Conservation (phyloP, 2,113 vertebrate genomes). For the Spilogale gracilis region DNA sequence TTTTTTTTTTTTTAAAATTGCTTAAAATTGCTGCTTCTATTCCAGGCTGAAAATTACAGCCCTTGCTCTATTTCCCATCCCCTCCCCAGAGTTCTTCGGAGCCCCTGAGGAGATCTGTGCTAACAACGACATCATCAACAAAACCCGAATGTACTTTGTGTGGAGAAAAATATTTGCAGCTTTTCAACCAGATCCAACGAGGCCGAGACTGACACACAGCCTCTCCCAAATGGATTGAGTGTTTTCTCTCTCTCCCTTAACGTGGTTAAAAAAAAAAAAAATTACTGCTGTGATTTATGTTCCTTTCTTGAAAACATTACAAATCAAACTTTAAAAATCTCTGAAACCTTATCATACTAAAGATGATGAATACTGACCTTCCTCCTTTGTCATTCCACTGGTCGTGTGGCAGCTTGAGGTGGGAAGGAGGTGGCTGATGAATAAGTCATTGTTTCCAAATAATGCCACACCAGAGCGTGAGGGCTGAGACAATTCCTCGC, state of each 20-base stretch:
- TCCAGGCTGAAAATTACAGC: constrained; percentile 79
- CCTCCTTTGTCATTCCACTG: not conserved
- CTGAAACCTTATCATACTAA: not conserved
- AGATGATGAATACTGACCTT: not conserved
- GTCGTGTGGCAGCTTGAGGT: not conserved
- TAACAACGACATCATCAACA: constrained; percentile 59
- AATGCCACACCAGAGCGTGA: not conserved
- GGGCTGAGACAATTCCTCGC: not conserved
- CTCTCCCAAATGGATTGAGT: not conserved
- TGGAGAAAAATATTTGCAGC: constrained; percentile 38
- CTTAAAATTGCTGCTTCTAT: constrained; percentile 80
- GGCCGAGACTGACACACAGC: constrained; percentile 1
- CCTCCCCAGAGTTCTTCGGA: not conserved
- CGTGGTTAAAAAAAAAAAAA: not conserved
- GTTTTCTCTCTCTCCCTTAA: not conserved
- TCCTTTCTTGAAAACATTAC: constrained; percentile 49
- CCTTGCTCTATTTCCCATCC: constrained; percentile 33
- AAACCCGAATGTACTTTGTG: not conserved
- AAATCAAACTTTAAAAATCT: constrained; percentile 65
- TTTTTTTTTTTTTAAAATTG: constrained; percentile 80
- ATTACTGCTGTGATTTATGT: constrained; percentile 41
- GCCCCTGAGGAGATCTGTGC: constrained; percentile 48
- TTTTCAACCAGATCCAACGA: constrained; percentile 19
- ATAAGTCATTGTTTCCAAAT: constrained; percentile 12
- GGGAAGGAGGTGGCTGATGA: not conserved